These are phyloP conservation scores for Nothocercus nigrocapillus DNA, from an alignment of 2,113 vertebrate species.

Conservation along the genomic window DNA sequence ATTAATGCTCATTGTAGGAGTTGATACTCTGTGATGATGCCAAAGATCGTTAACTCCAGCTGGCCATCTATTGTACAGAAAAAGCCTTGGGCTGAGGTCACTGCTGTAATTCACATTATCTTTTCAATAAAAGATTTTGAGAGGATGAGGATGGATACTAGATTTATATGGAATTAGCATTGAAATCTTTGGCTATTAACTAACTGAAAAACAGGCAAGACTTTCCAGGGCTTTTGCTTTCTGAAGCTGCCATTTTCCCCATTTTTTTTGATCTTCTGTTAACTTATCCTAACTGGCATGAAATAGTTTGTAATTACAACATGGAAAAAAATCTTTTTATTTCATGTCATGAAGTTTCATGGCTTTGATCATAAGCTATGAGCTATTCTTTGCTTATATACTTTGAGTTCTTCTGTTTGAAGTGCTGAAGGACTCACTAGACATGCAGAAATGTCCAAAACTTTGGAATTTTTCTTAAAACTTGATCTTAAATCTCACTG, in stretches of 20 bases:
- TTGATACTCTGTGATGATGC: neutral
- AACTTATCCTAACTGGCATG: neutral
- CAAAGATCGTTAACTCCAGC: neutral
- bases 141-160: neutral
- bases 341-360: neutral
- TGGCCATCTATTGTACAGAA: neutral
- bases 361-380: neutral
- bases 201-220: neutral
- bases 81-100: neutral
- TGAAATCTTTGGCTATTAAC: neutral
- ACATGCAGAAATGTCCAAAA: neutral
- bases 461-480: neutral
- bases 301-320: neutral
- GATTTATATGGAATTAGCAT: neutral
- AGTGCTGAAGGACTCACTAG: neutral
- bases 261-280: neutral
- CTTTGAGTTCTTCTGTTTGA: neutral
- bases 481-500: neutral
- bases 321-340: neutral
- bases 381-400: neutral
- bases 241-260: neutral
- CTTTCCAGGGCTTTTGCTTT: neutral
- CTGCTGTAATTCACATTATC: neutral
- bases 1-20: neutral
- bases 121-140: neutral